Conservation (phyloP, 2,888 invertebrate species). For the Amiota communis region DNA sequence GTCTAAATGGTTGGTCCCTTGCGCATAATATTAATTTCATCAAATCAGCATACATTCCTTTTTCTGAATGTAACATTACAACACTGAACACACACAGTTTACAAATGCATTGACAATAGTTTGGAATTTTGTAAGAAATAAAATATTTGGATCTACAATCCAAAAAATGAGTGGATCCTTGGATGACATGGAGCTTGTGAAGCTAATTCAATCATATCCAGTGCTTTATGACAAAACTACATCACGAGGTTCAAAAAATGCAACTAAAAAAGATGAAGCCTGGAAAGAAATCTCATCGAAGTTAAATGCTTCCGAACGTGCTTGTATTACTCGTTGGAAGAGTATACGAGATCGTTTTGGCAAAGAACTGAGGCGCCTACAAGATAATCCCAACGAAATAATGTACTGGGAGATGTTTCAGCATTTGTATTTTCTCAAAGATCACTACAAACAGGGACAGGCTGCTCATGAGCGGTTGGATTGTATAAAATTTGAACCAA, state of each 20-base stretch:
- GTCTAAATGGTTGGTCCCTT: too few species aligned
- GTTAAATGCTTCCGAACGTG: conserved; percentile 63
- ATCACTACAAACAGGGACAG: conserved; percentile 67
- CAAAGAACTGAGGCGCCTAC: conserved; percentile 63
- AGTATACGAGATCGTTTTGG: conserved; percentile 68
- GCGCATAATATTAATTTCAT: too few species aligned
- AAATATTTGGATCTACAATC: background rate
- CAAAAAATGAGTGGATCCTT: conserved; percentile 40
- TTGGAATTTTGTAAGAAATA: background rate
- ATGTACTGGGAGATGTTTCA: conserved; percentile 68
- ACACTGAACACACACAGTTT: too few species aligned
- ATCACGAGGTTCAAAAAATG: conserved; percentile 58
- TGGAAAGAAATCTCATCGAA: conserved; percentile 60
- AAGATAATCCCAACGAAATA: conserved; percentile 59
- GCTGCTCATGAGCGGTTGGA: conserved; percentile 58
- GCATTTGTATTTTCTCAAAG: conserved; percentile 60
- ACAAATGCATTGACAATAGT: background rate
- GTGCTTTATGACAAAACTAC: conserved; percentile 66
- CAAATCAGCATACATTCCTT: too few species aligned
- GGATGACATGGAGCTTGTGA: conserved; percentile 60
- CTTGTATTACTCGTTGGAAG: conserved; percentile 69
- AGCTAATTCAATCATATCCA: conserved; percentile 59
- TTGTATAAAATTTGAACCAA: conserved; percentile 58
- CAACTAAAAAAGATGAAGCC: conserved; percentile 61
- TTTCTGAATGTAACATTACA: too few species aligned